phyloP scores from a whole-genome alignment of 2,797 vertebrate genomes.

The Presbytis comata region DNA sequence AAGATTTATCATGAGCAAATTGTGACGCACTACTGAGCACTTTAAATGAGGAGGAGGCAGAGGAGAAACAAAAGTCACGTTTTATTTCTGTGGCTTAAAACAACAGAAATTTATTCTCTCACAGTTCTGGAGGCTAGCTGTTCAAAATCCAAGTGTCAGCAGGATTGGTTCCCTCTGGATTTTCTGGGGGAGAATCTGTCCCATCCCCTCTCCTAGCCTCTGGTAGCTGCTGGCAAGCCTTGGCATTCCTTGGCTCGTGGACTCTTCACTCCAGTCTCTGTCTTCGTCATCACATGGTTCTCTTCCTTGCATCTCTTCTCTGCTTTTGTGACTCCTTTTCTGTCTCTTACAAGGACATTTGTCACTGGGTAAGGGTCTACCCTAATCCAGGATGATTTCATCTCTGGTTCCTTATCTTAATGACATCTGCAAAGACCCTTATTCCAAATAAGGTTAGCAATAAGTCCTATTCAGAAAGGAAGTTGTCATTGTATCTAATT shows the following conservation, averaged over 20 bases:
- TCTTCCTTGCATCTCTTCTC: background rate
- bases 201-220: background rate
- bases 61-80: background rate
- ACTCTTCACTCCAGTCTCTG: background rate
- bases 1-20: background rate
- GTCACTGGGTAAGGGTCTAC: background rate
- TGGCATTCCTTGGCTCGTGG: background rate
- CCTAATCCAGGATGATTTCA: background rate
- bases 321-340: background rate
- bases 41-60: too few relatives aligned
- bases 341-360: background rate
- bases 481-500: background rate
- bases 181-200: background rate
- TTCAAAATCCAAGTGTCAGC: background rate
- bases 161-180: background rate
- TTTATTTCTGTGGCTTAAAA: background rate
- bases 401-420: background rate
- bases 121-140: background rate
- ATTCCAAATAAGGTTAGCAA: background rate
- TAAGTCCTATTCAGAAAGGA: background rate
- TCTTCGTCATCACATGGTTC: background rate
- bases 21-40: background rate
- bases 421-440: background rate
- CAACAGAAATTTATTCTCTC: background rate
- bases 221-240: background rate